Percentiles rank a stretch among this genome's conserved stretches.
phyloP scores from a whole-genome alignment of 2,888 invertebrate species.

The Nymphalis polychloros region DNA sequence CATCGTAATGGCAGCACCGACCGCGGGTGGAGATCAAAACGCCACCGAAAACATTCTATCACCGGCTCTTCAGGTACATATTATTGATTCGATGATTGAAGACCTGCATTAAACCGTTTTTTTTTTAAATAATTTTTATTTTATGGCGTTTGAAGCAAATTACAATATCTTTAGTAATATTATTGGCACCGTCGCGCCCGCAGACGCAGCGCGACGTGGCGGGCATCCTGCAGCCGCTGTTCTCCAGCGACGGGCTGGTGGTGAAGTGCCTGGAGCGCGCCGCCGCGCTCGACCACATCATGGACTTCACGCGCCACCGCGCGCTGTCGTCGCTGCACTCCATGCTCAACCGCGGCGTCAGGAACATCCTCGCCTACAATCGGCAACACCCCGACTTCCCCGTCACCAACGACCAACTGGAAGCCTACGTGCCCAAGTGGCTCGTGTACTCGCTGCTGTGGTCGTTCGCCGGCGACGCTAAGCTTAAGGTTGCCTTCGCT shows the following conservation, averaged over 20 bases:
- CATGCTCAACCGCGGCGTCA: constrained; percentile 96
- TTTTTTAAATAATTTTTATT: too few relatives aligned
- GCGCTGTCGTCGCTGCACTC: constrained; percentile 98
- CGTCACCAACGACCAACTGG: constrained; percentile 93
- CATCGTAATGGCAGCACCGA: constrained; percentile 81
- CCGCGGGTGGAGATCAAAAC: constrained; percentile 81
- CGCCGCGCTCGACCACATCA: constrained; percentile 96
- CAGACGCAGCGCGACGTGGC: constrained; percentile 95
- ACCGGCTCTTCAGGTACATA: constrained; percentile 86
- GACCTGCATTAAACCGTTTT: too few relatives aligned
- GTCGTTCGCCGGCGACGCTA: constrained; percentile 99
- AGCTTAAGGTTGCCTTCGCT: constrained; percentile 88
- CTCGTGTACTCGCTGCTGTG: constrained; percentile 96
- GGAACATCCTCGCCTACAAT: constrained; percentile 96
- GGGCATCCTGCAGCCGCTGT: constrained; percentile 90
- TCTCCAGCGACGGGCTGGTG: constrained; percentile 96
- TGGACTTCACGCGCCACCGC: constrained; percentile 99
- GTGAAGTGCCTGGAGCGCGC: constrained; percentile 96
- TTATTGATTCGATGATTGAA: too few relatives aligned
- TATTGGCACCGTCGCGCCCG: too few relatives aligned
- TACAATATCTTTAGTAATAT: too few relatives aligned
- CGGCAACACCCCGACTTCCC: constrained; percentile 97
- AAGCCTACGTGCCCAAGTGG: constrained; percentile 96
- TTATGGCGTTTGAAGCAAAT: too few relatives aligned
- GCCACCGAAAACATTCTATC: constrained; percentile 89